Percentiles rank a stretch among this genome's conserved stretches.
phyloP scores from a whole-genome alignment of 2,888 invertebrate species.

The Cephus nigrinus region DNA sequence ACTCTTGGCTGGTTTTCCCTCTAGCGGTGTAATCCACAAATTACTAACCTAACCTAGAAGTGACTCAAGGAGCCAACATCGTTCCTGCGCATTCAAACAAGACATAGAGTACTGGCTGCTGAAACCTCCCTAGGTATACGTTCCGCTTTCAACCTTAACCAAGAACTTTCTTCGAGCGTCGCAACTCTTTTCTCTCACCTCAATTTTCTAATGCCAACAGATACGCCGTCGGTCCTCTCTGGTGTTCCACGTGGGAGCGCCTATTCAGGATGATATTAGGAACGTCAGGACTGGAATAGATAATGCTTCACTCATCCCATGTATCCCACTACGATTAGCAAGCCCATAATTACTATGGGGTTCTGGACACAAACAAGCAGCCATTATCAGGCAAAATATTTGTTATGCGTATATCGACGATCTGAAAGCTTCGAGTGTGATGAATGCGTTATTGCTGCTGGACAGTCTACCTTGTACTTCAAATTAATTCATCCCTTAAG shows the following conservation, averaged over 20 bases:
- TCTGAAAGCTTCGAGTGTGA: not conserved
- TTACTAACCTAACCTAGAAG: slow-evolving; percentile 53
- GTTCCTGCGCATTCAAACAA: slow-evolving; percentile 51
- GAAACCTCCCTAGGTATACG: not conserved
- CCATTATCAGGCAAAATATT: slow-evolving; percentile 37
- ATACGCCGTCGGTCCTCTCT: not conserved
- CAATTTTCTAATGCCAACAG: not conserved
- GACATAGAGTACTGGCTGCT: not conserved
- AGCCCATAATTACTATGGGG: not conserved
- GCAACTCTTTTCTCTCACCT: not conserved
- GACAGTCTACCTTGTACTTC: not conserved
- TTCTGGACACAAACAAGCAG: slow-evolving; percentile 26
- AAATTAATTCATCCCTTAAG: not conserved
- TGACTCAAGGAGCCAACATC: slow-evolving; percentile 54
- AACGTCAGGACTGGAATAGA: not conserved
- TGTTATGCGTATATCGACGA: slow-evolving; percentile 14
- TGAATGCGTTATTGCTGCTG: not conserved
- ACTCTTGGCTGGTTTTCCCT: slow-evolving; percentile 23
- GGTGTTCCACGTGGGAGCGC: not conserved
- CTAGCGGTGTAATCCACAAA: slow-evolving; percentile 54
- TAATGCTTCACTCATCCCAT: not conserved
- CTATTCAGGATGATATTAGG: not conserved
- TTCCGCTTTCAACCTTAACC: not conserved
- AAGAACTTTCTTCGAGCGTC: not conserved
- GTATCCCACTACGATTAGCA: not conserved